Percentiles rank a stretch among this genome's conserved stretches.
Evolutionary conservation across 2,113 vertebrate genomes (phyloP).

Genomic region (Callithrix jacchus): DNA sequence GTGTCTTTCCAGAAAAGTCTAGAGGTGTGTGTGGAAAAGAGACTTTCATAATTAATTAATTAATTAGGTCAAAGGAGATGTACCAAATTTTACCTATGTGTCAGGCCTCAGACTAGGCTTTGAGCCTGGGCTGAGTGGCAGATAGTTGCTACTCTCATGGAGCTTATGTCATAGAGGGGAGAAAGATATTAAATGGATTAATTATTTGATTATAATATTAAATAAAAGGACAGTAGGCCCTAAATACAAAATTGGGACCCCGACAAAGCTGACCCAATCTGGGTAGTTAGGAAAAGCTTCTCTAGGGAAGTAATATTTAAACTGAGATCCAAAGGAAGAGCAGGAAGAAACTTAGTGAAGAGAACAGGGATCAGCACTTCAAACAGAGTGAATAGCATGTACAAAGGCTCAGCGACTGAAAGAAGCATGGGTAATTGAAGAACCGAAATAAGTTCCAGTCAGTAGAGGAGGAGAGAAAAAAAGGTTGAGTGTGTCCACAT

Average conservation of each 20-base stretch:
- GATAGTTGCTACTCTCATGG: not conserved
- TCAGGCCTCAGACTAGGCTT: not conserved
- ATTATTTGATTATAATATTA: not conserved
- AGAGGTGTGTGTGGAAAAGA: not conserved
- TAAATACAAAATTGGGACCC: not conserved
- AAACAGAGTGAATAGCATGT: not conserved
- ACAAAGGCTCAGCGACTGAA: not conserved
- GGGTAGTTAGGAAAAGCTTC: not conserved
- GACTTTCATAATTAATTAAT: not conserved
- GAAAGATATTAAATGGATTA: not conserved
- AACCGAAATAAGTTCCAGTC: not conserved
- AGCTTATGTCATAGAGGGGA: not conserved
- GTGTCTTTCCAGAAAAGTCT: not conserved
- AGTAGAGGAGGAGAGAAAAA: not conserved
- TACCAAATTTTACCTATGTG: not conserved
- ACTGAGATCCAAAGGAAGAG: not conserved
- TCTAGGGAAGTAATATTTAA: not conserved
- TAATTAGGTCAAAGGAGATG: not conserved
- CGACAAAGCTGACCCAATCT: not conserved
- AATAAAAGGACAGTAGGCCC: not conserved
- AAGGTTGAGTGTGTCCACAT: not conserved
- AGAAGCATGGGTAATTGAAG: not conserved
- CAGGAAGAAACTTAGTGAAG: not conserved
- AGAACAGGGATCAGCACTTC: not conserved
- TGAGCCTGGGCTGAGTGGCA: not conserved